These are phyloP conservation scores for Drepana falcataria DNA, from an alignment of 2,888 invertebrate species.

Conservation along the genomic window DNA sequence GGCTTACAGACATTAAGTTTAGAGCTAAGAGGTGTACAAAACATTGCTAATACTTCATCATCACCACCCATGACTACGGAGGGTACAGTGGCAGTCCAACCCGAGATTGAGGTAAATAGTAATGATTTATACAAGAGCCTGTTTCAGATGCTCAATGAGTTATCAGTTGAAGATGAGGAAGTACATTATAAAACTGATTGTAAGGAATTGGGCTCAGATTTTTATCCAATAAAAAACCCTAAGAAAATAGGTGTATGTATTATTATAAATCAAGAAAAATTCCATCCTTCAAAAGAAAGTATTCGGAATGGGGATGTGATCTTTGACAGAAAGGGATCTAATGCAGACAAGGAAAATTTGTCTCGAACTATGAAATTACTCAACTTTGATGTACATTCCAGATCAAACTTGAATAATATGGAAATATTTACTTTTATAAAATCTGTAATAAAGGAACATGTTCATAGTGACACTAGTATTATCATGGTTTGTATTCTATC, in stretches of 20 bases:
- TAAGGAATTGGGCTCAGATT: constrained; percentile 24
- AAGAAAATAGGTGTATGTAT: constrained; percentile 57
- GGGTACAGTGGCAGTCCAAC: constrained; percentile 14
- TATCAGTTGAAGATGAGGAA: constrained; percentile 32
- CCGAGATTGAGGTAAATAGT: constrained; percentile 13
- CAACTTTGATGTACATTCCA: constrained; percentile 53
- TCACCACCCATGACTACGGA: constrained; percentile 6
- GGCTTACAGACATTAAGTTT: constrained; percentile 37
- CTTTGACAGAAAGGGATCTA: constrained; percentile 33
- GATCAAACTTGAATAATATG: constrained; percentile 44
- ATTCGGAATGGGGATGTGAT: constrained; percentile 31
- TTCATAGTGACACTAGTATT: constrained; percentile 50
- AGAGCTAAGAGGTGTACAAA: constrained; percentile 42
- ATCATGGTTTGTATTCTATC: constrained; percentile 67
- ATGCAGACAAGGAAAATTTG: constrained; percentile 43
- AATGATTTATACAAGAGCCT: constrained; percentile 35
- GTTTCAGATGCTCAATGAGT: constrained; percentile 32
- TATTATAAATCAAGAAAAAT: constrained; percentile 65
- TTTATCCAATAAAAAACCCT: constrained; percentile 52
- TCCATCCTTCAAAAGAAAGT: constrained; percentile 55
- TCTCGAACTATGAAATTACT: constrained; percentile 50
- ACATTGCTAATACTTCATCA: constrained; percentile 19
- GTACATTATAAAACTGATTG: constrained; percentile 46
- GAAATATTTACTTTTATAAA: constrained; percentile 50
- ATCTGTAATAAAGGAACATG: constrained; percentile 38